phyloP scores from a whole-genome alignment of 2,113 vertebrate species.

The Semicossyphus pulcher region DNA sequence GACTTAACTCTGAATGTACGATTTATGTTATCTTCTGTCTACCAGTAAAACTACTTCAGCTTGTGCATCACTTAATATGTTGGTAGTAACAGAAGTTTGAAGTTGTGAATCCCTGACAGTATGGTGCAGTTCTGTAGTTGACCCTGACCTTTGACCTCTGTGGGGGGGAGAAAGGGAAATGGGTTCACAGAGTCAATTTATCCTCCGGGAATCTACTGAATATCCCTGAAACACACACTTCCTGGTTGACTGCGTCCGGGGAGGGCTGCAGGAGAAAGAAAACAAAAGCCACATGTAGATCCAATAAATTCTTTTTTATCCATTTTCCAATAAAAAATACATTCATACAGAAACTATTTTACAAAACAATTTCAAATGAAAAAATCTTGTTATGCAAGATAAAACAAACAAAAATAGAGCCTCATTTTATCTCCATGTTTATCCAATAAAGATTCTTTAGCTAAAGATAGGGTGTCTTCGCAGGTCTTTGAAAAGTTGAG shows the following conservation, averaged over 20 bases:
- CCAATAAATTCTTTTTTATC: conserved; percentile 92
- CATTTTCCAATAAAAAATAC: conserved; percentile 99
- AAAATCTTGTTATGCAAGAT: conserved; percentile 90
- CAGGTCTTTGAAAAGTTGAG: conserved; percentile 50
- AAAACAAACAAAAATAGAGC: conserved; percentile 94
- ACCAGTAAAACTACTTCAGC: no score
- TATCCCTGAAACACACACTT: conserved; percentile 22
- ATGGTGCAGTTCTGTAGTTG: not conserved
- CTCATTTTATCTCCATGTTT: conserved; percentile 71
- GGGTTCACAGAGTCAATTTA: not conserved
- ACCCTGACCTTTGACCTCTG: conserved; percentile 13
- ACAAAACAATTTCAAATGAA: conserved; percentile 99
- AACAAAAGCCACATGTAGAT: conserved; percentile 71
- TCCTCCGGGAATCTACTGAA: conserved; percentile 26
- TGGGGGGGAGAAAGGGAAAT: not conserved
- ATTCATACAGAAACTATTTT: conserved; percentile 99
- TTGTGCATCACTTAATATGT: no score
- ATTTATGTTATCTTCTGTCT: no score
- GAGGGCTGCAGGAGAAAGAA: conserved; percentile 40
- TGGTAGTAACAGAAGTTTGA: no score
- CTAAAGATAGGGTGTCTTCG: conserved; percentile 65
- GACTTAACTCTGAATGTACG: no score
- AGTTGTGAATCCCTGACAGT: not conserved
- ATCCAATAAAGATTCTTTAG: conserved; percentile 84
- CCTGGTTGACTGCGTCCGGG: not conserved